These are phyloP conservation scores for Schizopygopsis pylzovi DNA, from an alignment of 2,797 vertebrate species.

Conservation along the genomic window DNA sequence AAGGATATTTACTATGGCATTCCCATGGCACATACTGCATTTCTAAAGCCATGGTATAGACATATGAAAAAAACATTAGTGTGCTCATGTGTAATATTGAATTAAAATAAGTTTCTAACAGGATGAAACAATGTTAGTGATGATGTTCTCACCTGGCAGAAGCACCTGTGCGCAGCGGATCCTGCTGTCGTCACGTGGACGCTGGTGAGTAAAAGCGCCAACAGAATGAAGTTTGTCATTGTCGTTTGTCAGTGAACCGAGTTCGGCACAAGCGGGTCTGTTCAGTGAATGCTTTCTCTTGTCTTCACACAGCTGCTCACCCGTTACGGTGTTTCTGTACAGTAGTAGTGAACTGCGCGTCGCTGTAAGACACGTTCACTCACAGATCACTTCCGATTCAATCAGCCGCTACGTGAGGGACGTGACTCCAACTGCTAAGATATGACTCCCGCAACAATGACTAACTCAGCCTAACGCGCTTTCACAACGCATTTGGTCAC, in stretches of 20 bases:
- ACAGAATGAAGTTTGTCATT: conserved; percentile 55
- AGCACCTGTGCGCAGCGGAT: conserved; percentile 76
- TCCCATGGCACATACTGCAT: not conserved
- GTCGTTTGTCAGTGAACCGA: conserved; percentile 30
- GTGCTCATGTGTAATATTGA: not conserved
- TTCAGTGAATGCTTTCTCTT: not conserved
- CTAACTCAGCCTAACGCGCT: too few relatives aligned
- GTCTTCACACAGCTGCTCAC: not conserved
- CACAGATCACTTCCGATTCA: conserved; percentile 44
- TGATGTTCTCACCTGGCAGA: conserved; percentile 80
- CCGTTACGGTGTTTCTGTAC: not conserved
- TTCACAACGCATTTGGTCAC: not conserved
- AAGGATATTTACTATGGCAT: not conserved
- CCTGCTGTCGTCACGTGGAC: conserved; percentile 37
- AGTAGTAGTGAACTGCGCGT: conserved; percentile 5
- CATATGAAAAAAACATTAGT: not conserved
- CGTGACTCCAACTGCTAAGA: conserved; percentile 33
- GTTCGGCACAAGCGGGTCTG: not conserved
- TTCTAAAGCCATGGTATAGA: not conserved
- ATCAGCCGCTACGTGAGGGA: conserved; percentile 48
- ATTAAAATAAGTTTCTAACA: not conserved
- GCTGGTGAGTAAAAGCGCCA: conserved; percentile 31
- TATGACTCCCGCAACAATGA: not conserved
- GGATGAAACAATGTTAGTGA: not conserved
- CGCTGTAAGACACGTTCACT: conserved; percentile 4